Evolutionary conservation across 2,797 vertebrate species (phyloP).

Genomic region (Ctenopoma multispine): DNA sequence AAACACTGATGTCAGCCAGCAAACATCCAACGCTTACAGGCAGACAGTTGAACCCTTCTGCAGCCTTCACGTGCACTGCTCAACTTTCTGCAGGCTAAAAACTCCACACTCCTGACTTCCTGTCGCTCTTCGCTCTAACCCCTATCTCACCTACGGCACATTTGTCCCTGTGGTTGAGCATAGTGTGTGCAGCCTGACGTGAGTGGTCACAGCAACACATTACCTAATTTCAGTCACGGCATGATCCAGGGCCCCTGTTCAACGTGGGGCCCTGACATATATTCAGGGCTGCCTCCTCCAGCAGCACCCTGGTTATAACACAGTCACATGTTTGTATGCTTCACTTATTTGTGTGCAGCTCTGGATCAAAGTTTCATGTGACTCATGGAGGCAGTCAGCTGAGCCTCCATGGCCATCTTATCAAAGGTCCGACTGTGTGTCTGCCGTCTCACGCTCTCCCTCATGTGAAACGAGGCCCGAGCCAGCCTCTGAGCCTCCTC

Average conservation of each 20-base stretch:
- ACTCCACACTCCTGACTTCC: not conserved
- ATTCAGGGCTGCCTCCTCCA: not conserved
- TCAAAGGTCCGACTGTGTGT: conserved; percentile 74
- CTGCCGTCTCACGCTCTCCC: conserved; percentile 77
- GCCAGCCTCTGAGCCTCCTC: conserved; percentile 78
- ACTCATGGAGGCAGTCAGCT: conserved; percentile 69
- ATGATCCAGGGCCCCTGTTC: no score
- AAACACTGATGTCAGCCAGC: conserved; percentile 42
- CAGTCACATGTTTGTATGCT: not conserved
- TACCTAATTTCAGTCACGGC: no score
- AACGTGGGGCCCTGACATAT: not conserved
- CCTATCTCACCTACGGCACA: not conserved
- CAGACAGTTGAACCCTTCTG: conserved; percentile 9
- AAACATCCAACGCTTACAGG: not conserved
- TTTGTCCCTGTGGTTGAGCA: no score
- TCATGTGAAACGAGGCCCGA: conserved; percentile 80
- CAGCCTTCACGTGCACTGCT: not conserved
- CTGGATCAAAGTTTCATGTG: conserved; percentile 66
- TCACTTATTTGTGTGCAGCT: conserved; percentile 6
- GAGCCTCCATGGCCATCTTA: conserved; percentile 78
- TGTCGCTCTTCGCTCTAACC: not conserved
- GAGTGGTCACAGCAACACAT: no score
- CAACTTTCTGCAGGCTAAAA: not conserved
- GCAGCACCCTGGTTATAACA: not conserved
- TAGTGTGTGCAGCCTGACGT: no score